Evolutionary conservation across 1,140 invertebrate species (phyloP).

Genomic region (Drosophila mojavensis): DNA sequence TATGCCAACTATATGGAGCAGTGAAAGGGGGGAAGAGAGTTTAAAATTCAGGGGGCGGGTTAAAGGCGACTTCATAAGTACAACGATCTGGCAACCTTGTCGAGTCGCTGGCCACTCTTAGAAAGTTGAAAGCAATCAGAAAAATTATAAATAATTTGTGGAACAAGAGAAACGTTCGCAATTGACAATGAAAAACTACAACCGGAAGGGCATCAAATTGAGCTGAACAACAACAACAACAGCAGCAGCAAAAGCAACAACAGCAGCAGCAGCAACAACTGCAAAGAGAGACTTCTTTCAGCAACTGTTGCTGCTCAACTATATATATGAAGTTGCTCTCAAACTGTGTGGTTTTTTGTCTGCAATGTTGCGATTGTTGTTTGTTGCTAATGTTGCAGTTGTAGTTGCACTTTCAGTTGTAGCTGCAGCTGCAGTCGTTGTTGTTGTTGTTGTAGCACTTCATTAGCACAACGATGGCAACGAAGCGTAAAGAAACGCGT

Average conservation of each 20-base stretch:
- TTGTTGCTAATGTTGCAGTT: conserved; percentile 24
- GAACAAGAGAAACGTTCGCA: background rate
- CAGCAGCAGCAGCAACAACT: too few relatives aligned
- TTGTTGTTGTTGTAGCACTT: conserved; percentile 64
- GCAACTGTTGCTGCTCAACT: conserved; percentile 13
- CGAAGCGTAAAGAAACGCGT: conserved; percentile 63
- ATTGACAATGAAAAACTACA: background rate
- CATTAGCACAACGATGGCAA: conserved; percentile 67
- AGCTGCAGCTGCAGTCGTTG: conserved; percentile 16
- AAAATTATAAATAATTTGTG: background rate
- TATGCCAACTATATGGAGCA: conserved; percentile 18
- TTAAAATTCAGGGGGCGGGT: background rate
- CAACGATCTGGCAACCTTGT: background rate
- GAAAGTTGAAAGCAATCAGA: background rate
- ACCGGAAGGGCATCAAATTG: conserved; percentile 23
- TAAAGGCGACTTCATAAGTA: background rate
- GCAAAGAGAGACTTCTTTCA: background rate
- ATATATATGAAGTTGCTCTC: conserved; percentile 20
- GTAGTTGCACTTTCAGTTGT: conserved; percentile 29
- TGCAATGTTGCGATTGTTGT: conserved; percentile 27
- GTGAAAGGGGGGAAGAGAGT: background rate
- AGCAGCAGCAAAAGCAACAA: too few relatives aligned
- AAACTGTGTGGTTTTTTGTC: conserved; percentile 39
- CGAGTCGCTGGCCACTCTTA: background rate
- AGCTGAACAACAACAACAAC: background rate